Conservation (phyloP, 2,888 invertebrate species). For the Nemurella pictetii region DNA sequence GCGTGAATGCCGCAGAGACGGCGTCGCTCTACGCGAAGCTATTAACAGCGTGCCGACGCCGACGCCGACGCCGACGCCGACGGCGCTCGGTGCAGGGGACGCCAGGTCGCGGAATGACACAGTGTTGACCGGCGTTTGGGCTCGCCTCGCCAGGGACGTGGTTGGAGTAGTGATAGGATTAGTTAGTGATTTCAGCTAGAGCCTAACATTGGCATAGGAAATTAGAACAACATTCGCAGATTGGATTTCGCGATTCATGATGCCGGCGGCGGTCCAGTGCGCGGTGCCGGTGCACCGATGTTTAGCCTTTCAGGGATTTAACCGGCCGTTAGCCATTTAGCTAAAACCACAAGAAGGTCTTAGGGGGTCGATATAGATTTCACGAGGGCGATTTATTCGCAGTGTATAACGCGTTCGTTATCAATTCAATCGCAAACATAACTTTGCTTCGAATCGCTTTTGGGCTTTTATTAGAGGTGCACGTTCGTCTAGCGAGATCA, state of each 20-base stretch:
- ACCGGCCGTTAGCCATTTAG: conserved; percentile 2
- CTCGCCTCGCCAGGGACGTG: conserved; percentile 13
- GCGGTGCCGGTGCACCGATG: background rate
- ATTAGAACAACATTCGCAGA: conserved; percentile 39
- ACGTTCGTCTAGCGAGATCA: background rate
- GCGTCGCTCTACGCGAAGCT: background rate
- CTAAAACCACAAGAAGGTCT: background rate
- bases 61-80: background rate
- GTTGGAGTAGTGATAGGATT: conserved; percentile 21
- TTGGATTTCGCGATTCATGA: conserved; percentile 36
- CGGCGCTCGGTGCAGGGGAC: background rate
- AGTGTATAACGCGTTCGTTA: background rate
- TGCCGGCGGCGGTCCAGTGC: background rate
- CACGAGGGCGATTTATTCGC: background rate
- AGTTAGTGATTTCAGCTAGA: conserved; percentile 33
- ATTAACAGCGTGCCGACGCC: conserved; percentile 10
- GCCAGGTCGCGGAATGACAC: conserved; percentile 1
- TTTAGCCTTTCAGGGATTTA: background rate
- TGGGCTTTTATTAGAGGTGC: background rate
- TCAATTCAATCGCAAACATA: background rate
- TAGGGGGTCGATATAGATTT: background rate
- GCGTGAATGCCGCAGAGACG: conserved; percentile 2
- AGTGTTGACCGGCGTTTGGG: conserved; percentile 11
- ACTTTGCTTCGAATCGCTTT: background rate
- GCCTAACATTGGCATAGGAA: conserved; percentile 24